Conservation (phyloP, 92 coral and sea anemone species). For the Porites evermanni region DNA sequence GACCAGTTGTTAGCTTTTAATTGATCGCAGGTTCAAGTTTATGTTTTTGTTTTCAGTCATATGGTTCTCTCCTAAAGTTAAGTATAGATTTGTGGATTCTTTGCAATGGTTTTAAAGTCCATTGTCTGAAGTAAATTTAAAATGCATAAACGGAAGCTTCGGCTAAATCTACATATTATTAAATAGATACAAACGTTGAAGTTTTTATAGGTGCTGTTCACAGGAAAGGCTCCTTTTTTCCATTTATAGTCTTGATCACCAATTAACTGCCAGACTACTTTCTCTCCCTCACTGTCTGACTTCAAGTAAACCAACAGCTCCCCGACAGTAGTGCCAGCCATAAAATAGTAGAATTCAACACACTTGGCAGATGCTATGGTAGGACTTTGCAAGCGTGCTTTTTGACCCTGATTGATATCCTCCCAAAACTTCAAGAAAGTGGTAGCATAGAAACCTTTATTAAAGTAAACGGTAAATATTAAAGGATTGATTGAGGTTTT, state of each 20-base stretch:
- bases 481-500: background rate
- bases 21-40: no score
- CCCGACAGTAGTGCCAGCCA: slow-evolving; percentile 57
- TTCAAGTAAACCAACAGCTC: slow-evolving; percentile 60
- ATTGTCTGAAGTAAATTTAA: no score
- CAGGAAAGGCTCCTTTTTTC: slow-evolving; percentile 49
- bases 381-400: slow-evolving; percentile 63
- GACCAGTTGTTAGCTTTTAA: no score
- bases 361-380: slow-evolving; percentile 44
- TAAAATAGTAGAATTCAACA: slow-evolving; percentile 67
- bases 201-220: background rate
- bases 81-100: no score
- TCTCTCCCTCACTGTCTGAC: background rate
- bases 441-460: slow-evolving; percentile 45
- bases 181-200: slow-evolving; percentile 28
- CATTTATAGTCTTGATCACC: slow-evolving; percentile 46
- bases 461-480: background rate
- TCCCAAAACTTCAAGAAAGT: slow-evolving; percentile 31
- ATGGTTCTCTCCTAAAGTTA: no score
- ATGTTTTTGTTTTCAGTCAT: no score
- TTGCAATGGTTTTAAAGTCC: no score
- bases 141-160: no score
- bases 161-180: no score
- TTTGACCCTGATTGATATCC: slow-evolving; percentile 44
- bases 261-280: slow-evolving; percentile 50